Conservation (phyloP, 1,140 invertebrate genomes). For the Andricus grossulariae region DNA sequence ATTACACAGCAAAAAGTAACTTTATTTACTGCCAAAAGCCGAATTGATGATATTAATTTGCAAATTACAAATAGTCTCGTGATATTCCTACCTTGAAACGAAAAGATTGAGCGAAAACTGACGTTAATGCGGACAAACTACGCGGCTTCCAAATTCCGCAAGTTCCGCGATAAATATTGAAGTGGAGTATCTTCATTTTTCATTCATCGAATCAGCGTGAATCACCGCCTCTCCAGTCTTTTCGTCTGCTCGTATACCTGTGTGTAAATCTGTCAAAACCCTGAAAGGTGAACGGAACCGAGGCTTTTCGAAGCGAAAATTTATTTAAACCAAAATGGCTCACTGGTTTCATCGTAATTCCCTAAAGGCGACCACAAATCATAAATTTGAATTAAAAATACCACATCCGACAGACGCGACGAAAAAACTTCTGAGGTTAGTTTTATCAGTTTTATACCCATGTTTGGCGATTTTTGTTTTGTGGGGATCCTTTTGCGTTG, state of each 20-base stretch:
- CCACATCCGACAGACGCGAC: slow-evolving; percentile 69
- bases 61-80: too few relatives aligned
- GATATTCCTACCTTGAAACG: too few relatives aligned
- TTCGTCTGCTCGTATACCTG: neutral
- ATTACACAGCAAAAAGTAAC: too few relatives aligned
- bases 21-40: too few relatives aligned
- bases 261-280: neutral
- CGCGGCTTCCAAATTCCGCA: too few relatives aligned
- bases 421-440: slow-evolving; percentile 69
- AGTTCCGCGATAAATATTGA: too few relatives aligned
- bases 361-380: slow-evolving; percentile 80
- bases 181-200: too few relatives aligned
- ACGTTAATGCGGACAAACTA: too few relatives aligned
- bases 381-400: slow-evolving; percentile 81
- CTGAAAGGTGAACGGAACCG: neutral
- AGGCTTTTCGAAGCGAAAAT: neutral
- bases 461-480: slow-evolving; percentile 3
- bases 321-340: slow-evolving; percentile 75
- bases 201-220: too few relatives aligned
- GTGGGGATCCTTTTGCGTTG: too few relatives aligned
- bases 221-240: neutral
- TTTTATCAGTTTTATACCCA: slow-evolving; percentile 39
- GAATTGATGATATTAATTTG: too few relatives aligned
- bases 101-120: too few relatives aligned
- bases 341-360: slow-evolving; percentile 86